Evolutionary conservation across 2,888 invertebrate genomes (phyloP).

Genomic region (Agapetus fuscipes): DNA sequence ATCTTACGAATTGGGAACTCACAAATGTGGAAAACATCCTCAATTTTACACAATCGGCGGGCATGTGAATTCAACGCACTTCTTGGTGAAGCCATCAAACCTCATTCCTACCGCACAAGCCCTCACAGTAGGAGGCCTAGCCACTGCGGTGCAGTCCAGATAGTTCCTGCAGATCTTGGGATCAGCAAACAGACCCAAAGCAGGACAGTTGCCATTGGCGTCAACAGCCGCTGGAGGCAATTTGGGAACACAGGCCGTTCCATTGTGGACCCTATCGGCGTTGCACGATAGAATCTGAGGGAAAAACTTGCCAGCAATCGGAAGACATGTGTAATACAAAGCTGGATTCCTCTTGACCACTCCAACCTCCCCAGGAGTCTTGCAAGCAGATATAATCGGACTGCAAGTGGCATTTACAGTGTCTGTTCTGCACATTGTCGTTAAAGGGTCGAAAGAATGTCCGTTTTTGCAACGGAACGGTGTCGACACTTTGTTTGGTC

Average conservation of each 20-base stretch:
- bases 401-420: slow-evolving; percentile 4
- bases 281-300: slow-evolving; percentile 7
- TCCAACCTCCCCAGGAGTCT: slow-evolving; percentile 2
- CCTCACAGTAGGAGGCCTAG: not conserved
- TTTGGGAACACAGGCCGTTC: not conserved
- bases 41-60: too few relatives aligned
- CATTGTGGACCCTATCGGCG: not conserved
- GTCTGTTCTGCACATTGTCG: slow-evolving; percentile 6
- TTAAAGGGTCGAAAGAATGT: slow-evolving; percentile 3
- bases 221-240: not conserved
- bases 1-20: too few relatives aligned
- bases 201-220: slow-evolving; percentile 3
- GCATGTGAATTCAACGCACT: slow-evolving; percentile 8
- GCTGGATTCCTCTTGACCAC: slow-evolving; percentile 4
- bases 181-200: slow-evolving; percentile 2
- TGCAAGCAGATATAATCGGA: not conserved
- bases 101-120: not conserved
- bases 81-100: not conserved
- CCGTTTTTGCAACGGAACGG: not conserved
- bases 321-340: slow-evolving; percentile 12
- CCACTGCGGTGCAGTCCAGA: not conserved
- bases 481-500: not conserved
- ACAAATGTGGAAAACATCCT: too few relatives aligned
- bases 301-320: not conserved
- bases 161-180: slow-evolving; percentile 2